Conservation (phyloP, 1,140 invertebrate species). For the Megalopta genalis region DNA sequence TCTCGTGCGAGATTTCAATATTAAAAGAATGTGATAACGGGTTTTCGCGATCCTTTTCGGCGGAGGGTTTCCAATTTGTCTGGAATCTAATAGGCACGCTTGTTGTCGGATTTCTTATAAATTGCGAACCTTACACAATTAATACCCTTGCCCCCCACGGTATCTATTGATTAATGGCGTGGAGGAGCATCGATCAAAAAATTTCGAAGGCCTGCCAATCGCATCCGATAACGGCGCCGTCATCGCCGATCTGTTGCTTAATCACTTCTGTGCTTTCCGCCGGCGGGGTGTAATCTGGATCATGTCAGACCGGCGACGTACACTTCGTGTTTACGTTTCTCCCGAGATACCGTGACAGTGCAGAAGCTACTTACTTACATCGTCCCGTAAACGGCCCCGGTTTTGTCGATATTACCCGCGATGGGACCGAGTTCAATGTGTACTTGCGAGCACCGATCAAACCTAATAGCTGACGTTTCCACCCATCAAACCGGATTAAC, state of each 20-base stretch:
- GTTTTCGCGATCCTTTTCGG: too few relatives aligned
- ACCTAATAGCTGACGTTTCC: neutral
- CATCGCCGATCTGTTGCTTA: constrained; percentile 6
- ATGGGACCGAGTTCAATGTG: neutral
- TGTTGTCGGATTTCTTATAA: neutral
- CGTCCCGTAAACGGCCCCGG: neutral
- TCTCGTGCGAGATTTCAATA: too few relatives aligned
- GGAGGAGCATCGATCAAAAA: neutral
- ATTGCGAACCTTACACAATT: neutral
- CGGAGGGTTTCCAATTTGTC: too few relatives aligned
- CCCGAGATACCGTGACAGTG: neutral
- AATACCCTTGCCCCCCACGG: neutral
- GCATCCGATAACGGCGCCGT: neutral
- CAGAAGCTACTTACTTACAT: neutral
- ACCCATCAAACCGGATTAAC: neutral
- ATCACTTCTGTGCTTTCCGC: neutral
- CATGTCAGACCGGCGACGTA: neutral
- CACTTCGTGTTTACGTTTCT: neutral
- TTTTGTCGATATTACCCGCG: constrained; percentile 21
- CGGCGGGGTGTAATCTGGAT: neutral
- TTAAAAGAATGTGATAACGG: too few relatives aligned
- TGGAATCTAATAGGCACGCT: neutral
- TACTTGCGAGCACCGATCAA: neutral
- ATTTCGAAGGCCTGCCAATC: neutral
- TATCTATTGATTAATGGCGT: constrained; percentile 4